These are phyloP conservation scores for Podilymbus podiceps DNA, from an alignment of 2,113 vertebrate genomes.

Conservation along the genomic window DNA sequence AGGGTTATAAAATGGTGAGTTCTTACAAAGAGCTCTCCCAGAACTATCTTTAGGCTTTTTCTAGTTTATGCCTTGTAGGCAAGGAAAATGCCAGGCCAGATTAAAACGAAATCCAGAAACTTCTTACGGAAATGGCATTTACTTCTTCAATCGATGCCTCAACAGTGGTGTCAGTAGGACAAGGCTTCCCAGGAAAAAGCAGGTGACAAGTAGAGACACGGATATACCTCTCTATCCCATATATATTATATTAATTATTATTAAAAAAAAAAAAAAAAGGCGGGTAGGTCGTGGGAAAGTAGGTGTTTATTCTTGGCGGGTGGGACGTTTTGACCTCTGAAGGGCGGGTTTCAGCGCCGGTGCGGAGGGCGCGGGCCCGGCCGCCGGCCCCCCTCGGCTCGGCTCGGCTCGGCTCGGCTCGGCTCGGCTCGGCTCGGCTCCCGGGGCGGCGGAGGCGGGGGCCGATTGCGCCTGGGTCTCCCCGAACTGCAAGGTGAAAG, in stretches of 20 bases:
- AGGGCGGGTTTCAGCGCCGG: neutral
- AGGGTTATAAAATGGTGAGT: neutral
- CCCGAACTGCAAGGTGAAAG: neutral
- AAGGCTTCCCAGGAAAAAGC: neutral
- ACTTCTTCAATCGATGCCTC: neutral
- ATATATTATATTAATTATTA: neutral
- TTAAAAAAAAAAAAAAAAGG: too few relatives aligned
- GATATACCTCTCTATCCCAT: neutral
- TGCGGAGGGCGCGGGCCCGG: neutral
- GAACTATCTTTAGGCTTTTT: neutral
- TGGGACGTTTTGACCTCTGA: neutral
- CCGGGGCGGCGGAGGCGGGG: too few relatives aligned
- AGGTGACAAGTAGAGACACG: neutral
- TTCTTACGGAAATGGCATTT: neutral
- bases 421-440: too few relatives aligned
- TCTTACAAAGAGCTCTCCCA: neutral
- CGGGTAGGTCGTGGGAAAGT: too few relatives aligned
- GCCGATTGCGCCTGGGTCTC: fast-evolving
- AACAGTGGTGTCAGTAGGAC: neutral
- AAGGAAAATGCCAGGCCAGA: neutral
- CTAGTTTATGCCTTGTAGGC: neutral
- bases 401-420: neutral
- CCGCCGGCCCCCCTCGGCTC: too few relatives aligned
- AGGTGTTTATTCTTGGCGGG: neutral
- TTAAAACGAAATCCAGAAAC: neutral